Evolutionary conservation across 2,113 vertebrate genomes (phyloP).

Genomic region (Pangasianodon gigas): DNA sequence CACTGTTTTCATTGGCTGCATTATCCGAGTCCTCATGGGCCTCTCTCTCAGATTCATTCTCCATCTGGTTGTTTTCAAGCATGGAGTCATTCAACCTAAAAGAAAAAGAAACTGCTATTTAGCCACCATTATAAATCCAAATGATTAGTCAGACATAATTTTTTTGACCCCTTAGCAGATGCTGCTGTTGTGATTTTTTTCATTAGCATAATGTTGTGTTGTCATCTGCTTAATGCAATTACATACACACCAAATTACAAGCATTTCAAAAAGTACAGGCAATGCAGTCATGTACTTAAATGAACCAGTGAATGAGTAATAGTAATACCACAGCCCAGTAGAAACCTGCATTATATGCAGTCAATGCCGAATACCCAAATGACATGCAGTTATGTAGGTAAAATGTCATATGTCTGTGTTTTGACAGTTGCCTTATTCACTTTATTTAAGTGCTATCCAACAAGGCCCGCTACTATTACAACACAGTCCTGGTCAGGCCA

Average conservation of each 20-base stretch:
- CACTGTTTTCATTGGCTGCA: conserved; percentile 77
- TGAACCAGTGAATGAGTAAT: background rate
- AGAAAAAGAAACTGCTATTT: background rate
- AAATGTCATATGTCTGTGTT: background rate
- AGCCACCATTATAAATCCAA: background rate
- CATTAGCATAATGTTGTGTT: background rate
- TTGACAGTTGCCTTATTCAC: background rate
- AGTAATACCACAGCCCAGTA: background rate
- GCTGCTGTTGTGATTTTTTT: background rate
- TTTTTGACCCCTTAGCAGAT: background rate
- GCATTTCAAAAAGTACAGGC: background rate
- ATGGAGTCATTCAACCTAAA: conserved; percentile 81
- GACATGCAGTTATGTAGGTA: background rate
- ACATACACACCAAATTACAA: background rate
- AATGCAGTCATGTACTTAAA: background rate
- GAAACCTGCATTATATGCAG: background rate
- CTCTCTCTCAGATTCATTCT: conserved; percentile 89
- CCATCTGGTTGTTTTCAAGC: conserved; percentile 81
- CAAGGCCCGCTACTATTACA: background rate
- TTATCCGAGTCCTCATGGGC: conserved; percentile 82
- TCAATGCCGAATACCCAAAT: no score
- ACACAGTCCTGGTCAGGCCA: background rate
- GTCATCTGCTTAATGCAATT: background rate
- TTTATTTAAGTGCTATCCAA: background rate
- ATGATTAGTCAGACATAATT: background rate